These are phyloP conservation scores for Latrodectus elegans DNA, from an alignment of 2,888 invertebrate genomes.

Conservation along the genomic window DNA sequence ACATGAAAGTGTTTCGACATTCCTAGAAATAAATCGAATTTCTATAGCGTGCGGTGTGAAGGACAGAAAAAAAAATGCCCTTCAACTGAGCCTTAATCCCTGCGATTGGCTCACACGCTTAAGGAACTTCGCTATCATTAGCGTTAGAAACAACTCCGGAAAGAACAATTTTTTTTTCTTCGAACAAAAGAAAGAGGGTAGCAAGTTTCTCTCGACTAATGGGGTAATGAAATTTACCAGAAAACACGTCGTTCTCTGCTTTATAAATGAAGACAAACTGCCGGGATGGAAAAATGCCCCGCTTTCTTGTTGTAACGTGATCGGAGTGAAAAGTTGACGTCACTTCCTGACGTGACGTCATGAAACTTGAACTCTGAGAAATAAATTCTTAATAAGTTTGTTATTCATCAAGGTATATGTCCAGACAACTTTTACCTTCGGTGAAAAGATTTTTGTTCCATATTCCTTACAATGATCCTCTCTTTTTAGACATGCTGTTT, in stretches of 20 bases:
- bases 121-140: slow-evolving; percentile 37
- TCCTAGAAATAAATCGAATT: neutral
- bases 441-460: too few relatives aligned
- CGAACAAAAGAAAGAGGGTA: slow-evolving; percentile 9
- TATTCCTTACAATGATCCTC: neutral
- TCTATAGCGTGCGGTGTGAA: neutral
- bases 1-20: neutral
- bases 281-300: slow-evolving; percentile 20
- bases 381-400: neutral
- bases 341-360: slow-evolving; percentile 20
- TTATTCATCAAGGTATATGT: too few relatives aligned
- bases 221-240: slow-evolving; percentile 47
- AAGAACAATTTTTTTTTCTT: slow-evolving; percentile 6
- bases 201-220: slow-evolving; percentile 35
- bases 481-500: neutral
- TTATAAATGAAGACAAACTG: slow-evolving; percentile 50
- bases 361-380: neutral
- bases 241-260: slow-evolving; percentile 38
- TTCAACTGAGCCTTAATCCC: slow-evolving; percentile 1
- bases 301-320: slow-evolving; percentile 27
- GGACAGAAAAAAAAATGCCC: slow-evolving; percentile 4
- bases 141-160: slow-evolving; percentile 21
- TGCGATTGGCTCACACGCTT: slow-evolving; percentile 26
- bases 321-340: slow-evolving; percentile 29
- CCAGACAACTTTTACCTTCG: too few relatives aligned